Percentiles rank a stretch among this genome's conserved stretches.
Evolutionary conservation across 2,888 invertebrate genomes (phyloP).

Genomic region (Leucania comma): DNA sequence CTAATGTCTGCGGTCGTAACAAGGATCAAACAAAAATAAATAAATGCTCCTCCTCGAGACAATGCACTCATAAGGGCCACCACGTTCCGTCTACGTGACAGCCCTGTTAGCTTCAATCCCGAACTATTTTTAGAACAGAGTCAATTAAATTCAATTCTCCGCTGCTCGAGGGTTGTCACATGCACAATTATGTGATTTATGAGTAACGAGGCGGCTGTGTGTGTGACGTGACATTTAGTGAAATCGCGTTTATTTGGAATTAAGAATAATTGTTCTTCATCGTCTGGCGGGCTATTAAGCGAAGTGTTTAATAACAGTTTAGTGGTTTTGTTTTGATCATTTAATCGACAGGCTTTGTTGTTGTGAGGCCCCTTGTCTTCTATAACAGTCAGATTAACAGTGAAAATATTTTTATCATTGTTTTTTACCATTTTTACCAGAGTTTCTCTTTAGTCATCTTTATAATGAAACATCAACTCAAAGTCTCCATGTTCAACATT

Average conservation of each 20-base stretch:
- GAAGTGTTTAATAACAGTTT: slow-evolving; percentile 70
- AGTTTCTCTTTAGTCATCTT: not conserved
- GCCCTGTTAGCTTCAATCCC: slow-evolving; percentile 60
- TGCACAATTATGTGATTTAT: slow-evolving; percentile 86
- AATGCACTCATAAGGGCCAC: slow-evolving; percentile 62
- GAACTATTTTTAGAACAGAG: slow-evolving; percentile 82
- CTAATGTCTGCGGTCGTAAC: slow-evolving; percentile 3
- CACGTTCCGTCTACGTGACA: slow-evolving; percentile 57
- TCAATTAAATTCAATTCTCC: slow-evolving; percentile 88
- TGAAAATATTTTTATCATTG: not conserved
- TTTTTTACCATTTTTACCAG: not conserved
- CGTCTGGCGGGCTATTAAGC: slow-evolving; percentile 71
- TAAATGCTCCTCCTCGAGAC: slow-evolving; percentile 36
- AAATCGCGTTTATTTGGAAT: slow-evolving; percentile 82
- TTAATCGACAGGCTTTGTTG: slow-evolving; percentile 37
- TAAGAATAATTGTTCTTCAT: slow-evolving; percentile 81
- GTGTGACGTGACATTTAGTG: slow-evolving; percentile 68
- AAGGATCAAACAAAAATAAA: slow-evolving; percentile 12
- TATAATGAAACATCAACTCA: not conserved
- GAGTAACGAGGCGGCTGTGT: slow-evolving; percentile 68
- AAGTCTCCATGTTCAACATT: not conserved
- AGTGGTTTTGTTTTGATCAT: slow-evolving; percentile 64
- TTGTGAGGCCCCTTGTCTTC: not conserved
- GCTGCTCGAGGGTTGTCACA: slow-evolving; percentile 81
- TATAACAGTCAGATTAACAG: not conserved